Evolutionary conservation across 2,888 invertebrate genomes (phyloP).

Genomic region (Papilio demoleus): DNA sequence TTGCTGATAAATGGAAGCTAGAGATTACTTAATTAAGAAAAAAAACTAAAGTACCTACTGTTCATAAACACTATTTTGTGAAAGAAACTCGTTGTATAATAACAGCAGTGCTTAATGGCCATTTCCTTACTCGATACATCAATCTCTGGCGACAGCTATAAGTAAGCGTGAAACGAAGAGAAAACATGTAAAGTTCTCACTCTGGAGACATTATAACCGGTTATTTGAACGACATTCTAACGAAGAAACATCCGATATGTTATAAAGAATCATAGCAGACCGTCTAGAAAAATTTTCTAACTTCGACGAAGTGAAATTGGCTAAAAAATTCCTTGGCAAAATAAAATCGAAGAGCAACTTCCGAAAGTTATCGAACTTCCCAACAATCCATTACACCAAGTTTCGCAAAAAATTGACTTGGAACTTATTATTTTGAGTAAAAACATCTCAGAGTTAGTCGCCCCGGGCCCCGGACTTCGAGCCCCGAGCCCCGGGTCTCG

Average conservation of each 20-base stretch:
- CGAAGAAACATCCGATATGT: conserved; percentile 23
- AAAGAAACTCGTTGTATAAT: too few relatives aligned
- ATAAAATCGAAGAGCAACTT: conserved; percentile 81
- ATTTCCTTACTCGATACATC: conserved; percentile 27
- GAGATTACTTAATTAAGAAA: too few relatives aligned
- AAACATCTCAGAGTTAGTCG: conserved; percentile 77
- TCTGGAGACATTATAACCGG: conserved; percentile 12
- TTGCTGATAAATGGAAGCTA: too few relatives aligned
- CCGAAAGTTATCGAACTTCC: conserved; percentile 82
- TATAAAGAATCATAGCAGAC: conserved; percentile 62
- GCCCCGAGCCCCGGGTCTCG: conserved; percentile 45
- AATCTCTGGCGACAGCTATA: conserved; percentile 24
- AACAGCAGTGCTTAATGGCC: neutral
- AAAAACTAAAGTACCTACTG: too few relatives aligned
- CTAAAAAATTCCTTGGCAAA: conserved; percentile 80
- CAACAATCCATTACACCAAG: conserved; percentile 83
- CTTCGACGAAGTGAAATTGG: conserved; percentile 78
- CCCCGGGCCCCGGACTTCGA: conserved; percentile 52
- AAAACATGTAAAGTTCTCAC: conserved; percentile 22
- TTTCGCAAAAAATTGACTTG: conserved; percentile 80
- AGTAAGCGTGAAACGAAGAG: conserved; percentile 19
- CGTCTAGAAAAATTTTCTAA: conserved; percentile 77
- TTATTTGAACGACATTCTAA: conserved; percentile 31
- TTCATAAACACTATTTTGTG: too few relatives aligned
- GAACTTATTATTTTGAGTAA: conserved; percentile 82